Evolutionary conservation across 2,797 vertebrate species (phyloP).

Genomic region (Iguana delicatissima): DNA sequence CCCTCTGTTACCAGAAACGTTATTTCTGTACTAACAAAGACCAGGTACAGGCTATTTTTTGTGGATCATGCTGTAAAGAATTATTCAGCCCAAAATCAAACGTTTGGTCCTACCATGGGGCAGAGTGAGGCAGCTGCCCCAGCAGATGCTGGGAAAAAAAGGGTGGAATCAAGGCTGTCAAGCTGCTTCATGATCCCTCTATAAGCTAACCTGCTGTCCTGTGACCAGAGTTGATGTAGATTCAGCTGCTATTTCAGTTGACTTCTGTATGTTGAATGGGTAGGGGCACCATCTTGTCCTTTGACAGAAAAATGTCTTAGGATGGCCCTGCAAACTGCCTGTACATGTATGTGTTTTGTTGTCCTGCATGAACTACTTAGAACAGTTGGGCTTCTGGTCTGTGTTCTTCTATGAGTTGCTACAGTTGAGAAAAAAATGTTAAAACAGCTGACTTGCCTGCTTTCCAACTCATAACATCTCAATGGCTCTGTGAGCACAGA

Average conservation of each 20-base stretch:
- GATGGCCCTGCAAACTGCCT: not conserved
- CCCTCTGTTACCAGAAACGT: not conserved
- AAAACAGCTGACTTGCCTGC: fast-evolving
- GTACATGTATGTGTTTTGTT: not conserved
- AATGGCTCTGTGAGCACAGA: not conserved
- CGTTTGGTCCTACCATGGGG: not conserved
- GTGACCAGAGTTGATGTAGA: not conserved
- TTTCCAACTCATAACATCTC: not conserved
- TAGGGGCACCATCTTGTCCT: no score
- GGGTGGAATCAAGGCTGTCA: not conserved
- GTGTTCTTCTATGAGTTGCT: not conserved
- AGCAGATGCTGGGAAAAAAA: not conserved
- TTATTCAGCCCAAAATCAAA: not conserved
- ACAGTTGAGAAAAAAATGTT: not conserved
- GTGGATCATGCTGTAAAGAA: not conserved
- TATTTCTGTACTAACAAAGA: not conserved
- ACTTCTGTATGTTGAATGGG: not conserved
- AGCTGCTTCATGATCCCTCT: not conserved
- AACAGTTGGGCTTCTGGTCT: not conserved
- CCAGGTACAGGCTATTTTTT: not conserved
- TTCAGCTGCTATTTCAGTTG: not conserved
- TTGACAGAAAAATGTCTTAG: no score
- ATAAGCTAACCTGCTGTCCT: not conserved
- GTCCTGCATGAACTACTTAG: not conserved
- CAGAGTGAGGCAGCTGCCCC: not conserved